phyloP scores from a whole-genome alignment of 1,140 invertebrate genomes.

The Sitophilus oryzae region DNA sequence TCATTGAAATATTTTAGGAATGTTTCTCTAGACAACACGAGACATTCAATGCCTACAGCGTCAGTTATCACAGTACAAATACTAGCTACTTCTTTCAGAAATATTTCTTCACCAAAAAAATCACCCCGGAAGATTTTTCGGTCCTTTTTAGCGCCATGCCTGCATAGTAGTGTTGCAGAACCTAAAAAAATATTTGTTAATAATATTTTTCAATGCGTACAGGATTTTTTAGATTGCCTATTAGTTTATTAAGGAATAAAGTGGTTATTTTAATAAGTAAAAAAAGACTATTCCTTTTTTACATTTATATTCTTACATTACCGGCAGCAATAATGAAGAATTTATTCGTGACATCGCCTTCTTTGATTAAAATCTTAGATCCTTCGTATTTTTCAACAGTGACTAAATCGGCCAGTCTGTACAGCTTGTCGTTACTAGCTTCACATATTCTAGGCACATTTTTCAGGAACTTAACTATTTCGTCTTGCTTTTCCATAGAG shows the following conservation, averaged over 20 bases:
- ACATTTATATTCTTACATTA: slow-evolving; percentile 60
- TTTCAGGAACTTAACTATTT: slow-evolving; percentile 73
- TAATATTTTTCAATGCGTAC: too few relatives aligned
- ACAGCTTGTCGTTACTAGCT: slow-evolving; percentile 68
- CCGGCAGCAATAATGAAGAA: slow-evolving; percentile 94
- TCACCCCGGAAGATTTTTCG: slow-evolving; percentile 61
- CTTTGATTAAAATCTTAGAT: slow-evolving; percentile 68
- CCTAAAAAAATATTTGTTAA: slow-evolving; percentile 6
- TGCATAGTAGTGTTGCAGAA: slow-evolving; percentile 9
- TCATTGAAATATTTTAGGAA: slow-evolving; percentile 40
- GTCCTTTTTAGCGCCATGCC: slow-evolving; percentile 44
- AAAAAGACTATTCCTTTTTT: slow-evolving; percentile 46
- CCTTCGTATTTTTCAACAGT: slow-evolving; percentile 82
- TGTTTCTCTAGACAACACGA: slow-evolving; percentile 75
- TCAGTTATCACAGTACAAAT: slow-evolving; percentile 84
- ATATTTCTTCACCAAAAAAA: slow-evolving; percentile 74
- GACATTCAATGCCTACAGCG: slow-evolving; percentile 81
- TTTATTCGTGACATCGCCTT: slow-evolving; percentile 87
- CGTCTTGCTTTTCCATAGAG: slow-evolving; percentile 70
- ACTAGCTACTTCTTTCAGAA: slow-evolving; percentile 73
- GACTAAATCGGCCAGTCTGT: slow-evolving; percentile 82
- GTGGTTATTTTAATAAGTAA: too few relatives aligned
- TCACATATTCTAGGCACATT: slow-evolving; percentile 79
- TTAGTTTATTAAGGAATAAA: too few relatives aligned
- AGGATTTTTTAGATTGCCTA: too few relatives aligned